Conservation (phyloP, 2,888 invertebrate genomes). For the Griposia aprilina region DNA sequence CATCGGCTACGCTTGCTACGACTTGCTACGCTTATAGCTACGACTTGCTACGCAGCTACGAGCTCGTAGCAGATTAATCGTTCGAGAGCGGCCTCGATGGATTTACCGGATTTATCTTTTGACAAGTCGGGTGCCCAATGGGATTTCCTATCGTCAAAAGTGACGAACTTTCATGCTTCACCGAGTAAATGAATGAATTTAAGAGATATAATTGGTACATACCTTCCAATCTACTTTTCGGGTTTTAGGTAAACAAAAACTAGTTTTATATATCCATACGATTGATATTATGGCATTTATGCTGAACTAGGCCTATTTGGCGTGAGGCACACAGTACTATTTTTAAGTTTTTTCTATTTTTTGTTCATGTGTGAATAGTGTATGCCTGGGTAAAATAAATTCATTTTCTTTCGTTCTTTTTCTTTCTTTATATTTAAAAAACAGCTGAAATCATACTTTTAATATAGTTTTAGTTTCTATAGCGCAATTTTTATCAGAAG, state of each 20-base stretch:
- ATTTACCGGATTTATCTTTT: not conserved
- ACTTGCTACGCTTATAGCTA: not conserved
- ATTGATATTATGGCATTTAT: not conserved
- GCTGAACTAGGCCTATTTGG: no score
- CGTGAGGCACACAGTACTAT: no score
- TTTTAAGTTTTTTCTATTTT: no score
- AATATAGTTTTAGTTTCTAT: not conserved
- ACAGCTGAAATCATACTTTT: not conserved
- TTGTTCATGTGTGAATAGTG: no score
- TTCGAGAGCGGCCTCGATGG: not conserved
- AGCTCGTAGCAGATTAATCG: not conserved
- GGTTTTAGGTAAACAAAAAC: not conserved
- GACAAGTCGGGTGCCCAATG: not conserved
- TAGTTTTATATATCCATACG: not conserved
- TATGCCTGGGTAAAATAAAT: no score
- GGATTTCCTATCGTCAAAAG: not conserved
- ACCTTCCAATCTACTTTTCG: not conserved
- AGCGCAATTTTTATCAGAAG: not conserved
- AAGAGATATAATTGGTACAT: no score
- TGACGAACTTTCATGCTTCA: not conserved
- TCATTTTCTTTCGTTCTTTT: no score
- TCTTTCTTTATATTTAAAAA: not conserved
- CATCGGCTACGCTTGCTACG: conserved; percentile 9
- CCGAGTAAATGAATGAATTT: no score
- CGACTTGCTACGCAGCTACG: conserved; percentile 11